Percentiles rank a stretch among this genome's conserved stretches.
Evolutionary conservation across 2,113 vertebrate species (phyloP).

Genomic region (Chloropsis cyanopogon): DNA sequence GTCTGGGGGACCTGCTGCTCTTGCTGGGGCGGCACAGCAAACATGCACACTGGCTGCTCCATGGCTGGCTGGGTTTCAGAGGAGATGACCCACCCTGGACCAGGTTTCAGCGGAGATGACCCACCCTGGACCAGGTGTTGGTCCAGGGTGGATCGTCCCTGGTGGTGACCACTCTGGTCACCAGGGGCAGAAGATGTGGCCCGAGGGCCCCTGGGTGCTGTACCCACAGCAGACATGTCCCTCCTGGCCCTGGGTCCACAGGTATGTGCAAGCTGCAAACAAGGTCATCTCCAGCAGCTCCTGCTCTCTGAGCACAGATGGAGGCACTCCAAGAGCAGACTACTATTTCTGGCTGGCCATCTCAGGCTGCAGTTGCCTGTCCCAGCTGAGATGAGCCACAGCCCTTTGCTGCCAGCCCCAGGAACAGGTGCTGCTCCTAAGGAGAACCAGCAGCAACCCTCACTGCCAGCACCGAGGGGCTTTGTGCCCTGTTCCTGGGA

Average conservation of each 20-base stretch:
- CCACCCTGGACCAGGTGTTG: too few species aligned
- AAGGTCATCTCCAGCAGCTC: background rate
- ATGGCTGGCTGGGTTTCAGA: background rate
- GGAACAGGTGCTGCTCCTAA: background rate
- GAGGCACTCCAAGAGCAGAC: background rate
- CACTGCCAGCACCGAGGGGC: fast-evolving
- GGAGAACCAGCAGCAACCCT: background rate
- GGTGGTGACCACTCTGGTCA: too few species aligned
- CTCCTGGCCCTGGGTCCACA: background rate
- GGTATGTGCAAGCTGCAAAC: fast-evolving
- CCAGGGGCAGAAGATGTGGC: background rate
- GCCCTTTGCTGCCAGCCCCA: background rate
- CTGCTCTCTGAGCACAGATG: background rate
- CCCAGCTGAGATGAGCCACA: background rate
- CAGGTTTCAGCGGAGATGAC: too few species aligned
- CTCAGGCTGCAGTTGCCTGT: background rate
- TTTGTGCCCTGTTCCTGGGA: background rate
- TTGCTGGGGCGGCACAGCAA: fast-evolving
- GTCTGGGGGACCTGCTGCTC: background rate
- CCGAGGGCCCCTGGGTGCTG: fast-evolving
- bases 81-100: fast-evolving
- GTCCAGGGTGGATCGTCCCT: too few species aligned
- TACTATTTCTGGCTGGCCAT: background rate
- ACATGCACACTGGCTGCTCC: background rate
- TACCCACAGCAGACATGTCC: fast-evolving